A percentile compares a stretch with the other conserved stretches of the same genome.
phyloP scores from a whole-genome alignment of 2,888 invertebrate genomes.

The Julus scandinavius region DNA sequence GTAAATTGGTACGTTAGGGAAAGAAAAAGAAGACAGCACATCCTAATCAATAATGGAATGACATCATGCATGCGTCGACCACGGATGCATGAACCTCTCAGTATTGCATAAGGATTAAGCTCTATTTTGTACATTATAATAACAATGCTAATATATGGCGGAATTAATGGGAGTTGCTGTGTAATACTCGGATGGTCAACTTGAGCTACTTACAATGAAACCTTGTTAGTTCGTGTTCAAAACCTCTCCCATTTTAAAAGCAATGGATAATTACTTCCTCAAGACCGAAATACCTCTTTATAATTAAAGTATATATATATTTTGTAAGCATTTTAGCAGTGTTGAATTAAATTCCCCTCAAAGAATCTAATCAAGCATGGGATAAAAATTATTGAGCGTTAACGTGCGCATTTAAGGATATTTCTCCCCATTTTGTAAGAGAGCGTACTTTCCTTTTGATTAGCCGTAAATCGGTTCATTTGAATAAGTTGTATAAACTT shows the following conservation, averaged over 20 bases:
- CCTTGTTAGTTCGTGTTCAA: not conserved
- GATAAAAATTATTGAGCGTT: not conserved
- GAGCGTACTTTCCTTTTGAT: too few species aligned
- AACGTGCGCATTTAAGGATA: not conserved
- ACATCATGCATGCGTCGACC: not conserved
- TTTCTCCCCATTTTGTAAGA: not conserved
- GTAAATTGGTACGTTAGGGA: not conserved
- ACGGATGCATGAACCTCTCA: not conserved
- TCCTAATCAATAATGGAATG: not conserved
- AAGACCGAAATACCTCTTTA: too few species aligned
- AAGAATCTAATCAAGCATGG: not conserved
- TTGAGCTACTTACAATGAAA: not conserved
- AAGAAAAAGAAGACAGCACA: not conserved
- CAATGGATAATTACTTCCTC: too few species aligned
- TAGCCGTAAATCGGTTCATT: not conserved
- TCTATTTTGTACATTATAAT: not conserved
- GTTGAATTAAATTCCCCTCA: not conserved
- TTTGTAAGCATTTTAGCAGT: too few species aligned
- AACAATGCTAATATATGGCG: not conserved
- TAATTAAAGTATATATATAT: too few species aligned
- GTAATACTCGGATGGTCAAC: not conserved
- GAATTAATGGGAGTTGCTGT: not conserved
- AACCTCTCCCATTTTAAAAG: not conserved
- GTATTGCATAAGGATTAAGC: not conserved
- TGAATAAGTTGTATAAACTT: too few species aligned